phyloP scores from a whole-genome alignment of 2,797 vertebrate genomes.

The Coccyzus lansbergi region DNA sequence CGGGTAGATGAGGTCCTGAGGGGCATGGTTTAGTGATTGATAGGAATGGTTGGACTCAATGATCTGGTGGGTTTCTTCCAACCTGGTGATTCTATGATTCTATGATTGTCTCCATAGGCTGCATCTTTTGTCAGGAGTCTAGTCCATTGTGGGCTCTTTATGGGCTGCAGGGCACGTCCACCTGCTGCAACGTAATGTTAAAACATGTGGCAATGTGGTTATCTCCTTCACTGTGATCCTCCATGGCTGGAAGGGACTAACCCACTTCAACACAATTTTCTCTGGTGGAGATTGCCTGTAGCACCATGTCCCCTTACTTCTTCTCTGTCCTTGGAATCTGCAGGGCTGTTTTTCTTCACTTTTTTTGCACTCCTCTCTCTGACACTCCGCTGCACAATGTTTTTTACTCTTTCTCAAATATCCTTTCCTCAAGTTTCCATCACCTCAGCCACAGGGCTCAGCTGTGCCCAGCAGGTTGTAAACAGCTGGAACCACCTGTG shows the following conservation, averaged over 20 bases:
- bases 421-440: not conserved
- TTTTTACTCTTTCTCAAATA: not conserved
- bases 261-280: not conserved
- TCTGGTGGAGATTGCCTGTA: not conserved
- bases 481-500: rapidly evolving
- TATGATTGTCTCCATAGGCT: not conserved
- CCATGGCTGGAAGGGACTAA: not conserved
- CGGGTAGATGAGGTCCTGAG: no score
- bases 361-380: not conserved
- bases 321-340: not conserved
- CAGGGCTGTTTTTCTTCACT: not conserved
- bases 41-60: no score
- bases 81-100: no score
- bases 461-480: no score
- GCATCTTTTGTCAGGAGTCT: not conserved
- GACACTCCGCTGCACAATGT: not conserved
- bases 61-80: no score
- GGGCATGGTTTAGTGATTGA: no score
- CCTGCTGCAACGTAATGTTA: not conserved
- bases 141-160: not conserved
- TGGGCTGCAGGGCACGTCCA: not conserved
- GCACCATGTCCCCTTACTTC: rapidly evolving
- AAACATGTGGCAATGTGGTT: rapidly evolving
- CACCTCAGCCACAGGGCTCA: rapidly evolving
- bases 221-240: not conserved